These are phyloP conservation scores for Nylanderia fulva DNA, from an alignment of 1,140 invertebrate genomes.

Conservation along the genomic window DNA sequence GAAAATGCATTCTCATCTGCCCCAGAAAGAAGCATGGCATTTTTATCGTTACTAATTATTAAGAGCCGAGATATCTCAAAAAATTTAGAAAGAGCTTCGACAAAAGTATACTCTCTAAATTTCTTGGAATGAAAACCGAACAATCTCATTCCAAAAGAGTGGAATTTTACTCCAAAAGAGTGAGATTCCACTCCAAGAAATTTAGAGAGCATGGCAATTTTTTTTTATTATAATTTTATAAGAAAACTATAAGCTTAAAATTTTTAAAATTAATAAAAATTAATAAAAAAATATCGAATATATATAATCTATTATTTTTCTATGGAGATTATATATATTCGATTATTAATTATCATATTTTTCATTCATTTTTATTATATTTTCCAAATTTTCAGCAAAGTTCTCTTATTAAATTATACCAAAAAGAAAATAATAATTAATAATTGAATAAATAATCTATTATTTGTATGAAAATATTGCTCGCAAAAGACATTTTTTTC, in stretches of 20 bases:
- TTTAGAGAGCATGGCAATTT: no score
- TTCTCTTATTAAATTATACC: no score
- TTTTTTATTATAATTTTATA: not conserved
- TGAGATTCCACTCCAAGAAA: no score
- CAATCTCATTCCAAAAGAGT: no score
- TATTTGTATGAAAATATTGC: not conserved
- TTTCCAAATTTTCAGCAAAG: no score
- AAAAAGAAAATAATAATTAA: not conserved
- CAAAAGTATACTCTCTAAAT: not conserved
- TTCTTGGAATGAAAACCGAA: no score
- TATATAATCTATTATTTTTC: no score
- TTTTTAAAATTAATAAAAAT: not conserved
- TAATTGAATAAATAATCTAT: not conserved
- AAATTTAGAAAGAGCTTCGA: not conserved
- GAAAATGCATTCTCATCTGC: not conserved
- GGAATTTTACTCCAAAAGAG: no score
- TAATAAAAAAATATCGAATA: not conserved
- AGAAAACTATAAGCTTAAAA: not conserved
- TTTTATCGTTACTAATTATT: not conserved
- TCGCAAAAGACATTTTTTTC: not conserved
- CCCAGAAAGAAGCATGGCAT: not conserved
- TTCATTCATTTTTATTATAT: no score
- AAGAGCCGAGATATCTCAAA: not conserved
- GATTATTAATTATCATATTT: no score
- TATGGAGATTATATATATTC: no score